Evolutionary conservation across 2,888 invertebrate genomes (phyloP).

Genomic region (Drosophila macrothrix): DNA sequence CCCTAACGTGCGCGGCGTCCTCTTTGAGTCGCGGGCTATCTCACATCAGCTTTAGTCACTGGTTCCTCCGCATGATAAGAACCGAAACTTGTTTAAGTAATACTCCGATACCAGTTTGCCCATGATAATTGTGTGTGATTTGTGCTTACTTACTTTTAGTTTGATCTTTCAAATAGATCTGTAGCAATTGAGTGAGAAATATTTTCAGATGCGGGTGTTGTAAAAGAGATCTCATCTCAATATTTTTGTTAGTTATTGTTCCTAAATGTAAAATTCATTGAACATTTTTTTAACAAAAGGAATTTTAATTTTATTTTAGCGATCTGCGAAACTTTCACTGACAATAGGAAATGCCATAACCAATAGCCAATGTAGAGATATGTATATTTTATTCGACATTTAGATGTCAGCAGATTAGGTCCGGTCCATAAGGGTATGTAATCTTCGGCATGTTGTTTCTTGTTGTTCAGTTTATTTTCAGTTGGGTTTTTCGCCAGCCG

Average conservation of each 20-base stretch:
- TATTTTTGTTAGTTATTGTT: not conserved
- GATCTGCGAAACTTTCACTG: not conserved
- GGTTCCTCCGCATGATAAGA: slow-evolving; percentile 27
- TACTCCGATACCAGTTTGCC: not conserved
- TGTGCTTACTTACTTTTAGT: not conserved
- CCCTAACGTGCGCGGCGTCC: not conserved
- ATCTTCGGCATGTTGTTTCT: not conserved
- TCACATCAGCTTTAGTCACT: slow-evolving; percentile 24
- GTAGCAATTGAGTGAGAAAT: not conserved
- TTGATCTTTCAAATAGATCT: not conserved
- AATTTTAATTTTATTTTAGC: not conserved
- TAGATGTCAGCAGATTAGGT: not conserved
- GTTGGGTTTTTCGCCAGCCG: slow-evolving; percentile 9
- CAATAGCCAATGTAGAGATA: not conserved
- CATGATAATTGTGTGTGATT: not conserved
- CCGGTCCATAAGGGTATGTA: not conserved
- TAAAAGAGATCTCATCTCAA: not conserved
- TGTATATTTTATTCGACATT: too few species aligned
- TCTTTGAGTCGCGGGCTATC: slow-evolving; percentile 34
- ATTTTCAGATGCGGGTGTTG: not conserved
- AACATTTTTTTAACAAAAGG: not conserved
- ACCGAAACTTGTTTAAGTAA: not conserved
- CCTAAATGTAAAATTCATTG: not conserved
- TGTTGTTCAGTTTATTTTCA: slow-evolving; percentile 6
- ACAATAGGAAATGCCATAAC: not conserved